A percentile compares a stretch with the other conserved stretches of the same genome.
Evolutionary conservation across 2,888 invertebrate genomes (phyloP).

Genomic region (Elgonia sp.): DNA sequence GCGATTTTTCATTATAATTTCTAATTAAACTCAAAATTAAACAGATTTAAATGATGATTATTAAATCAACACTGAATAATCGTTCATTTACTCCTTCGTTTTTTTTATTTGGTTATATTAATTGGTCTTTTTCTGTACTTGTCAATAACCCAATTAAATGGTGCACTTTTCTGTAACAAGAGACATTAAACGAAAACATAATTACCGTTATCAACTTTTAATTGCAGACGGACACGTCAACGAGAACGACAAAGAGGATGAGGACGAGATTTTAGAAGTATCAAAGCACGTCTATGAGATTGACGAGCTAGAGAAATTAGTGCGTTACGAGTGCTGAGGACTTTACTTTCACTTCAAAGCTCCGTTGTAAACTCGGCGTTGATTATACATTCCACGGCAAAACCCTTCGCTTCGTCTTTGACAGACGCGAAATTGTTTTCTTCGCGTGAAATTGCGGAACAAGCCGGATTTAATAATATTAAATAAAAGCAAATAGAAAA

Average conservation of each 20-base stretch:
- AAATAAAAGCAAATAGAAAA: conserved; percentile 7
- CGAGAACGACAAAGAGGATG: conserved; percentile 29
- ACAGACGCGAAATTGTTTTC: conserved; percentile 47
- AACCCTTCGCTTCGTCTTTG: conserved; percentile 50
- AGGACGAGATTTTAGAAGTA: conserved; percentile 43
- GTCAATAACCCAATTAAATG: conserved; percentile 52
- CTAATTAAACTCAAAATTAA: no score
- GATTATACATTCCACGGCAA: conserved; percentile 59
- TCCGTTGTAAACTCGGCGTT: conserved; percentile 57
- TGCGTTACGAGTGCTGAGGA: conserved; percentile 71
- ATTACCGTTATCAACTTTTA: conserved; percentile 71
- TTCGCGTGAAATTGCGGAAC: conserved; percentile 31
- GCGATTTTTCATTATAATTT: no score
- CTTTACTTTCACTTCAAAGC: conserved; percentile 68
- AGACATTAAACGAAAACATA: conserved; percentile 47
- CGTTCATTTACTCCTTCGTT: neutral
- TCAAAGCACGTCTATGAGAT: conserved; percentile 65
- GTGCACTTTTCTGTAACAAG: conserved; percentile 32
- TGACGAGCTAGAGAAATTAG: conserved; percentile 78
- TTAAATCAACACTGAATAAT: neutral
- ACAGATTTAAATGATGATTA: conserved; percentile 6
- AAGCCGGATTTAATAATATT: conserved; percentile 37
- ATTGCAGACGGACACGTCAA: conserved; percentile 58
- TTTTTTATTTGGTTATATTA: conserved; percentile 12
- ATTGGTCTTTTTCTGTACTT: conserved; percentile 24